Evolutionary conservation across 2,797 vertebrate genomes (phyloP).

Genomic region (Sus cebifrons): DNA sequence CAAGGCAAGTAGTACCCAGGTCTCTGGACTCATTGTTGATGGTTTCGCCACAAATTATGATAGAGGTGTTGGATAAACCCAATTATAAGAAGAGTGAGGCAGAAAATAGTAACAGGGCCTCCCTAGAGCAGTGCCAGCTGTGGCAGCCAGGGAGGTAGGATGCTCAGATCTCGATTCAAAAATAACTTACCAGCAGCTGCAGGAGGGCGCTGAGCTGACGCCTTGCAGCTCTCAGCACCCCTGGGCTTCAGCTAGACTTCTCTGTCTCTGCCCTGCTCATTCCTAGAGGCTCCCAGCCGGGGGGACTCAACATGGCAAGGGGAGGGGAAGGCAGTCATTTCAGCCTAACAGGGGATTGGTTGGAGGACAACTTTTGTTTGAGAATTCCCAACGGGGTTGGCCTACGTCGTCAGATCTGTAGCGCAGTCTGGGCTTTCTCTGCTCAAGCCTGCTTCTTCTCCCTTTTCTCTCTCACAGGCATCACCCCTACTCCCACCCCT

Average conservation of each 20-base stretch:
- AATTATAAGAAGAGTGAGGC: not conserved
- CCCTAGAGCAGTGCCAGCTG: not conserved
- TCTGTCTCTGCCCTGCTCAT: not conserved
- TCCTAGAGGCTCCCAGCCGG: not conserved
- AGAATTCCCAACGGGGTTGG: not conserved
- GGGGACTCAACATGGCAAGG: not conserved
- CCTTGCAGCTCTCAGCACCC: not conserved
- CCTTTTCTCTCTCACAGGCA: not conserved
- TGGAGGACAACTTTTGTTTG: not conserved
- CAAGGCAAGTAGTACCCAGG: not conserved
- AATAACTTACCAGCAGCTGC: not conserved
- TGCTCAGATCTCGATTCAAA: not conserved
- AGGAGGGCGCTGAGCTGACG: not conserved
- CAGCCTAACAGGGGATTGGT: fast-evolving
- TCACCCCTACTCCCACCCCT: not conserved
- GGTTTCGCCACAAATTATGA: not conserved
- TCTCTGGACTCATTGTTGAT: not conserved
- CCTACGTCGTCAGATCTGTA: too few species aligned
- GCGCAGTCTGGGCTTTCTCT: not conserved
- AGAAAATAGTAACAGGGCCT: not conserved
- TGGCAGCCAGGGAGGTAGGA: fast-evolving
- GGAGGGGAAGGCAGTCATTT: not conserved
- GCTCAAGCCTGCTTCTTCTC: not conserved
- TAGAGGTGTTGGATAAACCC: not conserved
- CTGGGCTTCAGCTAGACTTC: not conserved